phyloP scores from a whole-genome alignment of 92 coral and sea anemone species.

The Phenganax subtilis region DNA sequence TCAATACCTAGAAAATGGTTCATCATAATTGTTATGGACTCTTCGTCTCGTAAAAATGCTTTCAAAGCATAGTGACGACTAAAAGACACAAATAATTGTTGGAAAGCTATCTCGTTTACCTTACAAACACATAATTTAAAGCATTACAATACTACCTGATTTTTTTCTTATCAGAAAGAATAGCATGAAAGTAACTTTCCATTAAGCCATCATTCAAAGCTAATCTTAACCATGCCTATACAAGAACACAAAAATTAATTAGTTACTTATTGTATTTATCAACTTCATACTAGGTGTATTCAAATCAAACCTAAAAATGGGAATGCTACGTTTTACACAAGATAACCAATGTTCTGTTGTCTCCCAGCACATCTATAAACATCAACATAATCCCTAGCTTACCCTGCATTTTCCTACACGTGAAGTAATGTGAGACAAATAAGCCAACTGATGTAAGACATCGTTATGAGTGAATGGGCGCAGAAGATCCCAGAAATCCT shows the following conservation, averaged over 20 bases:
- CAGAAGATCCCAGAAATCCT: constrained; percentile 82
- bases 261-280: background rate
- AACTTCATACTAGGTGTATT: too few relatives aligned
- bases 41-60: constrained; percentile 79
- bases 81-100: background rate
- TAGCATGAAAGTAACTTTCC: constrained; percentile 89
- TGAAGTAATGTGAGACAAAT: constrained; percentile 85
- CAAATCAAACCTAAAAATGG: too few relatives aligned
- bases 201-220: constrained; percentile 90
- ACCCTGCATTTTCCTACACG: constrained; percentile 88
- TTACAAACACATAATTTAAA: background rate
- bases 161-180: constrained; percentile 69
- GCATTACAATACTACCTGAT: constrained; percentile 51
- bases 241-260: background rate
- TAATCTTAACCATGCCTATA: constrained; percentile 90
- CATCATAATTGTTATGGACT: constrained; percentile 79
- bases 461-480: constrained; percentile 82
- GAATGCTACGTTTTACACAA: too few relatives aligned
- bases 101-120: background rate
- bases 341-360: too few relatives aligned
- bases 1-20: constrained; percentile 73
- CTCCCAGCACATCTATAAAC: background rate
- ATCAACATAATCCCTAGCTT: constrained; percentile 1
- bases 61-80: constrained; percentile 66
- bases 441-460: constrained; percentile 68